Evolutionary conservation across 2,888 invertebrate genomes (phyloP).

Genomic region (Protula sp.): DNA sequence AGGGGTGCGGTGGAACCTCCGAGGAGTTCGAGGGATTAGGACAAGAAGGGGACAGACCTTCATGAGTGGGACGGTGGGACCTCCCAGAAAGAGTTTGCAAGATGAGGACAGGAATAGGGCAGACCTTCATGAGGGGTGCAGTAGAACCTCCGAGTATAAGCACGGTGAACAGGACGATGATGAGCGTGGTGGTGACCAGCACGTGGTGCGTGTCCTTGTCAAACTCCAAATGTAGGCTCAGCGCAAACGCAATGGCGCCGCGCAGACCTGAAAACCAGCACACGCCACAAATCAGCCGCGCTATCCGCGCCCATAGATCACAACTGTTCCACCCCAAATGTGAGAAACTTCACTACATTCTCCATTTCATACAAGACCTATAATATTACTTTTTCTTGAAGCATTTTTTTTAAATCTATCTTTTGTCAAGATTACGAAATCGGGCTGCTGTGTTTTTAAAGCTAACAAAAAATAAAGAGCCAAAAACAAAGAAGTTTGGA

Average conservation of each 20-base stretch:
- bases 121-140: constrained; percentile 83
- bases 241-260: constrained; percentile 95
- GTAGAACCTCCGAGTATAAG: constrained; percentile 94
- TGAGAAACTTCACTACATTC: too few species aligned
- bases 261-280: constrained; percentile 63
- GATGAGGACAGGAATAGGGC: too few species aligned
- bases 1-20: constrained; percentile 98
- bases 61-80: constrained; percentile 93
- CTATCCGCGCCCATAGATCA: not conserved
- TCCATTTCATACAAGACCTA: too few species aligned
- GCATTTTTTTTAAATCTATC: too few species aligned
- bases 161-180: constrained; percentile 93
- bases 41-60: too few species aligned
- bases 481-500: too few species aligned
- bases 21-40: too few species aligned
- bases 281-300: too few species aligned
- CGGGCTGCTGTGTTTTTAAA: too few species aligned
- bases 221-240: constrained; percentile 78
- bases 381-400: too few species aligned
- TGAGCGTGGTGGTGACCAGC: constrained; percentile 95
- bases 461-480: too few species aligned
- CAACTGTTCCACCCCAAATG: not conserved
- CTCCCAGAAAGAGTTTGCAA: constrained; percentile 91
- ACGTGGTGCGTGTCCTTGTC: constrained; percentile 83
- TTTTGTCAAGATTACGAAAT: too few species aligned